A percentile compares a stretch with the other conserved stretches of the same genome.
phyloP scores from a whole-genome alignment of 2,113 vertebrate species.

The Pelecanus crispus region DNA sequence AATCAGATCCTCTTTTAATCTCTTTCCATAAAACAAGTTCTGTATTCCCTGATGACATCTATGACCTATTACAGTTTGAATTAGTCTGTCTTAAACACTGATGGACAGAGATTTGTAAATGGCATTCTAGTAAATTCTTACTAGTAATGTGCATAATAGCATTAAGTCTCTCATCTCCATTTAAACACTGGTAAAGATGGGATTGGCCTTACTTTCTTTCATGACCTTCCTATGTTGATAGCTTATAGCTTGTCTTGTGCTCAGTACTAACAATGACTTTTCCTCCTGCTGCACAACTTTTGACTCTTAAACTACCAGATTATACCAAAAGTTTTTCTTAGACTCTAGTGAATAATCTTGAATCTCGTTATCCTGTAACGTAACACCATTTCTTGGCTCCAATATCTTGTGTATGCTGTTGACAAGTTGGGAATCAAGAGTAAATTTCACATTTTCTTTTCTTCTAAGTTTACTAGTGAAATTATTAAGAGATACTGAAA shows the following conservation, averaged over 20 bases:
- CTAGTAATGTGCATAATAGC: not conserved
- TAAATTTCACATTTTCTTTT: not conserved
- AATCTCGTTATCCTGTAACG: not conserved
- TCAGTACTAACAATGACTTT: not conserved
- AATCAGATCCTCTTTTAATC: not conserved
- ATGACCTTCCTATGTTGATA: not conserved
- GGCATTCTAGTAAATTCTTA: not conserved
- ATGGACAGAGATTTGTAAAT: not conserved
- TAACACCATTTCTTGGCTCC: not conserved
- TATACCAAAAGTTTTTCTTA: not conserved
- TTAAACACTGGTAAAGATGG: not conserved
- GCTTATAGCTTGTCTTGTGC: not conserved
- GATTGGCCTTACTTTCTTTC: not conserved
- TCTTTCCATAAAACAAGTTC: not conserved
- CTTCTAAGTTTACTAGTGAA: not conserved
- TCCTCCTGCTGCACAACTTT: not conserved
- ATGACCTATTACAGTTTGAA: not conserved
- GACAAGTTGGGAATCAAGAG: not conserved
- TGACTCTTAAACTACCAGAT: not conserved
- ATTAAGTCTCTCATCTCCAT: not conserved
- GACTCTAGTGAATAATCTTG: not conserved
- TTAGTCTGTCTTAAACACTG: not conserved
- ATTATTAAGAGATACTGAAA: not conserved
- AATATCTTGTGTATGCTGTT: not conserved
- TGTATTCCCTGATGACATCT: not conserved